A percentile compares a stretch with the other conserved stretches of the same genome.
These are phyloP conservation scores for Oceanites oceanicus DNA, from an alignment of 2,113 vertebrate genomes.

Conservation along the genomic window DNA sequence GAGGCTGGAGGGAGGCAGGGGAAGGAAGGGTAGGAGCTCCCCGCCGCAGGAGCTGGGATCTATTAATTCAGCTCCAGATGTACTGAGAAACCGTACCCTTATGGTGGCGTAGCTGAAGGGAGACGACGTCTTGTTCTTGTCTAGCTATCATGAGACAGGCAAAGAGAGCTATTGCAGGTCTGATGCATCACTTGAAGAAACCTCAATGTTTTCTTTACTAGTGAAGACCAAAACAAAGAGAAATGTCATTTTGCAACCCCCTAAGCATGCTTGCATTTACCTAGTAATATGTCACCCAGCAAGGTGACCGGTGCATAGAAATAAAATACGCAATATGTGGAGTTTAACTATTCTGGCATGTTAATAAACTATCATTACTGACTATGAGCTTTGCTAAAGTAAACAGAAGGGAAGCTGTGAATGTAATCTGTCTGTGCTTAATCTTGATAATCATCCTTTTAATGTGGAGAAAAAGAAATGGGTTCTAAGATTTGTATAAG, in stretches of 20 bases:
- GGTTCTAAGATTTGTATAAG: neutral
- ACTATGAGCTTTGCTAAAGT: neutral
- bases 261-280: neutral
- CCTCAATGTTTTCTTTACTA: neutral
- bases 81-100: conserved; percentile 6
- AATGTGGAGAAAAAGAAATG: neutral
- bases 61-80: conserved; percentile 47
- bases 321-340: accelerated
- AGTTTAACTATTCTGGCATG: neutral
- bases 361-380: neutral
- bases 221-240: neutral
- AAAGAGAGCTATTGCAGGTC: neutral
- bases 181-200: neutral
- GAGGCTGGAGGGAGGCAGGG: conserved; percentile 47
- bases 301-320: neutral
- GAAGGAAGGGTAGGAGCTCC: conserved; percentile 41
- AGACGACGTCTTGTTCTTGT: neutral
- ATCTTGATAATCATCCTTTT: neutral
- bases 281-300: neutral
- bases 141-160: neutral
- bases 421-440: neutral
- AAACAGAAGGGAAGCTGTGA: neutral
- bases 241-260: neutral
- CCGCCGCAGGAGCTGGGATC: neutral
- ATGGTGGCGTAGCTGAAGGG: neutral